Evolutionary conservation across 2,797 vertebrate genomes (phyloP).

Genomic region (Tapera naevia): DNA sequence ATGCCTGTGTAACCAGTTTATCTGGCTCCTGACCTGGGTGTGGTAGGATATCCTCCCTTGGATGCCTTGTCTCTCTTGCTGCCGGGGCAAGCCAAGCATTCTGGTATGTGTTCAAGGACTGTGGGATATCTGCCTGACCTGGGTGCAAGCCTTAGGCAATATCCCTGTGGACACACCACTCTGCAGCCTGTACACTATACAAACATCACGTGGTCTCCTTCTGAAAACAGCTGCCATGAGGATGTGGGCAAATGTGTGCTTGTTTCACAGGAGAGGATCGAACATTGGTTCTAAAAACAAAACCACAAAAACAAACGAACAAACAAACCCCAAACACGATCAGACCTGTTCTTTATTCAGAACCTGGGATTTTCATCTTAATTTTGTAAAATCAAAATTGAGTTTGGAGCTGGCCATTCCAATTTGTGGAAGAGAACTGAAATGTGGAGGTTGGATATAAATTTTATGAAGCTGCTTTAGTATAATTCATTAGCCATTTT

Average conservation of each 20-base stretch:
- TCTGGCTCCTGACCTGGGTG: slow-evolving; percentile 27
- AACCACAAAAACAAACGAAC: no score
- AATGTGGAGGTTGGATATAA: neutral
- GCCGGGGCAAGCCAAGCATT: neutral
- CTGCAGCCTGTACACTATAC: neutral
- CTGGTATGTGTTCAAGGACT: neutral
- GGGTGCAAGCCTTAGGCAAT: neutral
- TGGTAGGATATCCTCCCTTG: slow-evolving; percentile 28
- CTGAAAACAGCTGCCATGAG: neutral
- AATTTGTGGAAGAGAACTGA: neutral
- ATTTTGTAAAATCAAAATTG: neutral
- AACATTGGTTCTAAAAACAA: neutral
- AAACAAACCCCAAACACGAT: rapidly evolving
- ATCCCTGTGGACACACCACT: neutral
- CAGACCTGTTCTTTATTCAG: neutral
- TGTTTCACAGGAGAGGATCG: neutral
- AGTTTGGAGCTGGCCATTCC: neutral
- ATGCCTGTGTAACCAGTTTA: slow-evolving; percentile 38
- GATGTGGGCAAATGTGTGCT: neutral
- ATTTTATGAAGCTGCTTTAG: neutral
- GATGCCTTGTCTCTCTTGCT: neutral
- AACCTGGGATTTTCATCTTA: neutral
- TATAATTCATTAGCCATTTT: neutral
- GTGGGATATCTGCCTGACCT: neutral
- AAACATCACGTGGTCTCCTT: neutral